phyloP scores from a whole-genome alignment of 2,113 vertebrate genomes.

The Calonectris borealis region DNA sequence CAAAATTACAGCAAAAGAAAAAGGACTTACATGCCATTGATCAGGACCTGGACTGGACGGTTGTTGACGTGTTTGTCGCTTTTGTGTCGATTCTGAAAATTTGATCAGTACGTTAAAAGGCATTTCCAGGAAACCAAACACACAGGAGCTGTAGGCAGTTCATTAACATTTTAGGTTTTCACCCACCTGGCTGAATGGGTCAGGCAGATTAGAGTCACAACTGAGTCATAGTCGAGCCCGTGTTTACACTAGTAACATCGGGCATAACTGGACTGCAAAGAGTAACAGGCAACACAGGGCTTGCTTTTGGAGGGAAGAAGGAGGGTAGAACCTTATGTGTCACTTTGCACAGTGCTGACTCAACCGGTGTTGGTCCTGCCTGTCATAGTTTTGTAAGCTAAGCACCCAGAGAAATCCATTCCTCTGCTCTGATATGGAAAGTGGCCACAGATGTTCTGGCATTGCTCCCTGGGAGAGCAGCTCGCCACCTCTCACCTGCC shows the following conservation, averaged over 20 bases:
- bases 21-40: conserved; percentile 83
- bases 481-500: background rate
- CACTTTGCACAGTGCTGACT: background rate
- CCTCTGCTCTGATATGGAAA: background rate
- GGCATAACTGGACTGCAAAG: background rate
- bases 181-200: background rate
- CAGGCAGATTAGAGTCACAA: background rate
- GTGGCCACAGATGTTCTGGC: background rate
- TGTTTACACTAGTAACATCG: background rate
- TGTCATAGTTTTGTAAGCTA: background rate
- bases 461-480: background rate
- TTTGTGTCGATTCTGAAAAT: conserved; percentile 87
- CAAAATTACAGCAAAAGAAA: background rate
- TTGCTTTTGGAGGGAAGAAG: background rate
- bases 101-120: background rate
- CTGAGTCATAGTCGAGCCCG: background rate
- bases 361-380: background rate
- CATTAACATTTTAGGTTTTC: background rate
- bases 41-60: conserved; percentile 82
- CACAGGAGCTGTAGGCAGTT: background rate
- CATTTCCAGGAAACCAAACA: background rate
- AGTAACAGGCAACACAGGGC: fast-evolving
- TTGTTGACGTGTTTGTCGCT: conserved; percentile 93
- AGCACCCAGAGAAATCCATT: background rate
- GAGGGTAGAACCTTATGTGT: background rate